Percentiles rank a stretch among this genome's conserved stretches.
These are phyloP conservation scores for Monodelphis domestica DNA, from an alignment of 2,797 vertebrate species.

Conservation along the genomic window DNA sequence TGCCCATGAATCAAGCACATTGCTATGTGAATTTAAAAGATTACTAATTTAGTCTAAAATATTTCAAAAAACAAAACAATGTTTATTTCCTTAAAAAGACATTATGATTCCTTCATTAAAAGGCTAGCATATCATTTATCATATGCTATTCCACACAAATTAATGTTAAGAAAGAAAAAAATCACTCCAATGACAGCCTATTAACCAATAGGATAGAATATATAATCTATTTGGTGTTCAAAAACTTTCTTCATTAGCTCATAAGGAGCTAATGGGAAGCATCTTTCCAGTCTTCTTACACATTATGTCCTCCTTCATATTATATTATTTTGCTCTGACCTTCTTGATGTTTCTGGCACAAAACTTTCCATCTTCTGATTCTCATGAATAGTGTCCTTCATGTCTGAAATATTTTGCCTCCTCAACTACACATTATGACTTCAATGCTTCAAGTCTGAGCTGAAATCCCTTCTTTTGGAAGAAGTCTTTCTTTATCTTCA, in stretches of 20 bases:
- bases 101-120: background rate
- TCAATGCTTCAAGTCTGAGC: background rate
- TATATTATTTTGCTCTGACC: background rate
- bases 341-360: background rate
- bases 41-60: background rate
- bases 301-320: background rate
- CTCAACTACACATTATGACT: background rate
- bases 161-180: background rate
- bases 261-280: too few species aligned
- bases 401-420: background rate
- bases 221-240: background rate
- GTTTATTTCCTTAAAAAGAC: background rate
- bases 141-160: background rate
- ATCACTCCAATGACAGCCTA: background rate
- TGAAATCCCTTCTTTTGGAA: background rate
- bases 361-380: background rate
- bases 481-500: background rate
- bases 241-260: background rate
- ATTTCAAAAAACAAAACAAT: background rate
- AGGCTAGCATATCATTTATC: background rate
- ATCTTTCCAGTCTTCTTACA: background rate
- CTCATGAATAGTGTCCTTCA: background rate
- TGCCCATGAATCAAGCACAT: background rate
- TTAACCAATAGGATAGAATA: background rate
- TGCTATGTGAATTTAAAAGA: background rate